Evolutionary conservation across 2,888 invertebrate genomes (phyloP), one percentile per base, ranked within the genome.

Genomic region (Drosophila buzzatii): DNA sequence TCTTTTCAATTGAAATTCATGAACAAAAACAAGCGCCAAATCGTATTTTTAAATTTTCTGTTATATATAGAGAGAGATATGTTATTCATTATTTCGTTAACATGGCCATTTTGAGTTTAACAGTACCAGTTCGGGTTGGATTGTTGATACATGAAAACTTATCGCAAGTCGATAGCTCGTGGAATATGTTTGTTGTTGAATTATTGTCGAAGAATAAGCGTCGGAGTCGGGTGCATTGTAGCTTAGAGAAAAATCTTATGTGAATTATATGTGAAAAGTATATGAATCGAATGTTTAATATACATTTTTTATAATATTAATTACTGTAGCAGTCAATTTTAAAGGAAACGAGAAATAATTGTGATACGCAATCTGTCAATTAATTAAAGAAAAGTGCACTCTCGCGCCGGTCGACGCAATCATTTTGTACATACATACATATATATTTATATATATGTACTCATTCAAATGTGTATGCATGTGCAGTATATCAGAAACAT

Each of bases 161-260:
- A 73, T 66, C 70, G 74, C 23, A 42, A 45, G 57, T 49, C 78
- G 76, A 78, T 76, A 66, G 35, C 6, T 63, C 23, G 51, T 31
- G 51, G 14, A 61, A 55, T 47, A 64, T 58, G 63, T 79, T 73
- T 77, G 70, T 77, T 76, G 78, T 76, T 77, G 65, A 70, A 66
- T 55, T 78, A 58, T 64, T 57, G 47, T 61, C 66, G 58, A 70
- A 58, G 66, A 33, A 58, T 60, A 37, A 67, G 63, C 61, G 60
- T 53, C 63, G 67, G 70, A 66, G 79, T 61, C 61, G 70, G 45
- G 2, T 18, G 18, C 23, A 18, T 6, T 31, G 27, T 8, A 10
- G n/a, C 18, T 8, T 42, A 2, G 33, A 33, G 6, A 14, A 33
- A 42, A 20, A 8, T 37, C 14, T 12, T 39, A 2, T 39, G 37